Base-by-base conservation (phyloP, 2,888 invertebrate genomes). In the Dynastes grantii region DNA sequence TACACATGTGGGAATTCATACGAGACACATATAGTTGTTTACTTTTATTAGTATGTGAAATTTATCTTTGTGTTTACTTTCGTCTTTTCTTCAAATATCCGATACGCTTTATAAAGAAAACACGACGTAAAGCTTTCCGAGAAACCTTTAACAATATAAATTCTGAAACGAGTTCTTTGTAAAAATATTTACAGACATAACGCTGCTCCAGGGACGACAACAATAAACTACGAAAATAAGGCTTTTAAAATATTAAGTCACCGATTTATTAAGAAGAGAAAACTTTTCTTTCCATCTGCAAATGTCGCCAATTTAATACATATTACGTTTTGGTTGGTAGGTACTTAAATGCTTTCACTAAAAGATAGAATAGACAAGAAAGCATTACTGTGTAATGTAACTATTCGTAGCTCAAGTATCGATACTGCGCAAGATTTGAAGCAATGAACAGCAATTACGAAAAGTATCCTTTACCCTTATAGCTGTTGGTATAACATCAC, bases 161-260 rank as follows among this genome's bases (percentile, higher is more conserved):
- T 67, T 67, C 67, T 67, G 49, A 67, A 45, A 4, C 67, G 49
- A 22, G 32, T 32, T 49, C 67, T 67, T 67, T 67, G 67, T 67
- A 67, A 67, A 67, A 67, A 67, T 67, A 67, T 67, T 67, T 67
- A 27, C 49, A 67, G 49, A 67, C 27, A 67, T 67, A 67, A 67
- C 67, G 67, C 67, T 67, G 45, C 49, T 67, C 22, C 11, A 27
- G 45, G 49, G 45, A 67, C 49, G 67, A 49, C 67, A 49, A 67
- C 67, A 67, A 67, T 22, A 49, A 45, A 27, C 67, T 49, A 49
- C 45, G 9, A 67, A 27, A 27, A 16, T 67, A 45, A 49, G 49
- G 22, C 49, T 37, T 32, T 67, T 67, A 67, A 67, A 49, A 67
- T 67, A 67, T 67, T 67, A 49, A 67, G 45, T 49, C 67, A 49